Percentiles rank a stretch among this genome's conserved stretches.
Conservation (phyloP, 53 echinoderm and acorn worm genomes). For the Holothuria scabra region DNA sequence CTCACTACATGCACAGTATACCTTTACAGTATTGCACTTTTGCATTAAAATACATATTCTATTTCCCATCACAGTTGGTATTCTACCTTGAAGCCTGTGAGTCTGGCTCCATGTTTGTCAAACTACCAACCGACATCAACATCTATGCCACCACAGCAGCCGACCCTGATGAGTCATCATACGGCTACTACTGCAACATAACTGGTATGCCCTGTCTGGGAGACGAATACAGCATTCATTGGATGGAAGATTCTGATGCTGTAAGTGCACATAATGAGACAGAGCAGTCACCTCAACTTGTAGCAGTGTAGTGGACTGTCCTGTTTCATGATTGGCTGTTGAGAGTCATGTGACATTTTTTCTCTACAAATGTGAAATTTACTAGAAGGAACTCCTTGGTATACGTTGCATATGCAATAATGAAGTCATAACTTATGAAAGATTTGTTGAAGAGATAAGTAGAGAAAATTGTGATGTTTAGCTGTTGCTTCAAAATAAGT, state of each 20-base stretch:
- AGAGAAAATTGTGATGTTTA: no score
- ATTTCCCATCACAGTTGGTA: slow-evolving; percentile 68
- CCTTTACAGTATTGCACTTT: no score
- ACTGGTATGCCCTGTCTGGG: slow-evolving; percentile 82
- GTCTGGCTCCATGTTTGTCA: slow-evolving; percentile 96
- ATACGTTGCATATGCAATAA: no score
- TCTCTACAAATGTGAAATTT: no score
- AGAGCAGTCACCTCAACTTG: no score
- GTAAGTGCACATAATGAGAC: slow-evolving; percentile 67
- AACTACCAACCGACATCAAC: slow-evolving; percentile 57
- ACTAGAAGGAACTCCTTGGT: not conserved
- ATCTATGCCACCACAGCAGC: slow-evolving; percentile 87
- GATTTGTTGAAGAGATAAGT: not conserved
- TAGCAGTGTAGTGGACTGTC: no score
- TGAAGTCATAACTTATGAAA: not conserved
- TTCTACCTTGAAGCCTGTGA: slow-evolving; percentile 98
- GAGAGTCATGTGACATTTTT: no score
- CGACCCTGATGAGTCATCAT: slow-evolving; percentile 84
- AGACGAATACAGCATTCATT: slow-evolving; percentile 92
- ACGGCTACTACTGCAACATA: slow-evolving; percentile 79
- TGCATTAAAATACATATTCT: no score
- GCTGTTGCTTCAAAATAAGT: no score
- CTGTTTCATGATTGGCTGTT: no score
- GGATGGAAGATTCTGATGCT: slow-evolving; percentile 95
- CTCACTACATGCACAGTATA: no score